A percentile compares a stretch with the other conserved stretches of the same genome.
phyloP scores from a whole-genome alignment of 2,113 vertebrate species.

The Eublepharis macularius region DNA sequence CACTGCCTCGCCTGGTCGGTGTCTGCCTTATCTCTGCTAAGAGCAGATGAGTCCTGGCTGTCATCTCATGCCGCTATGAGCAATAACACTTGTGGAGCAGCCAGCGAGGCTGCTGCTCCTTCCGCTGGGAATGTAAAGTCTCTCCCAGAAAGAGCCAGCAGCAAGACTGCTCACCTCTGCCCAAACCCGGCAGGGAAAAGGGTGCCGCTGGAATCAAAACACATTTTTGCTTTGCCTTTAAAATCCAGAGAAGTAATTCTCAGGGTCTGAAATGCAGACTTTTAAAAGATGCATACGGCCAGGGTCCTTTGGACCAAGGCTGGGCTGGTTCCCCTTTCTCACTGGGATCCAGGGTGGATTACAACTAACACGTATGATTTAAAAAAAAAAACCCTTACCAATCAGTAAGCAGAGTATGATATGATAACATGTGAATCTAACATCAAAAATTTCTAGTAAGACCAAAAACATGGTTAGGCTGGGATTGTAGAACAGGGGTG shows the following conservation, averaged over 20 bases:
- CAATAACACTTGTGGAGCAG: slow-evolving; percentile 49
- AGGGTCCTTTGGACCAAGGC: too few relatives aligned
- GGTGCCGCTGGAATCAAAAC: not conserved
- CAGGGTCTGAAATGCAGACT: not conserved
- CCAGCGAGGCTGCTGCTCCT: slow-evolving; percentile 15
- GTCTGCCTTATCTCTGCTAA: slow-evolving; percentile 15
- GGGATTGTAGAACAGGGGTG: too few relatives aligned
- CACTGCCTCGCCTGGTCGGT: not conserved
- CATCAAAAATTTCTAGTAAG: too few relatives aligned
- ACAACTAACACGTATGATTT: too few relatives aligned
- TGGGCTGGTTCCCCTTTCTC: too few relatives aligned
- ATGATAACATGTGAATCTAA: too few relatives aligned
- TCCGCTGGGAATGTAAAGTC: not conserved
- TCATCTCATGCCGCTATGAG: slow-evolving; percentile 48
- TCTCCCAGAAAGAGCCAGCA: not conserved
- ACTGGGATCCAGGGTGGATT: too few relatives aligned
- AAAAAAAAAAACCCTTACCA: too few relatives aligned
- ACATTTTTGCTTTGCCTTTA: not conserved
- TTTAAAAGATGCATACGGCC: not conserved
- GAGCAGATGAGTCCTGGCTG: slow-evolving; percentile 46
- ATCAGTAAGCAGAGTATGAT: too few relatives aligned
- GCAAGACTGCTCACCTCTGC: not conserved
- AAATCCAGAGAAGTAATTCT: not conserved
- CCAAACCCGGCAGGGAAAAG: not conserved
- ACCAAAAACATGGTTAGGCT: too few relatives aligned